Percentiles rank a stretch among this genome's conserved stretches.
phyloP scores from a whole-genome alignment of 2,113 vertebrate species.

The Sakesphorus luctuosus region DNA sequence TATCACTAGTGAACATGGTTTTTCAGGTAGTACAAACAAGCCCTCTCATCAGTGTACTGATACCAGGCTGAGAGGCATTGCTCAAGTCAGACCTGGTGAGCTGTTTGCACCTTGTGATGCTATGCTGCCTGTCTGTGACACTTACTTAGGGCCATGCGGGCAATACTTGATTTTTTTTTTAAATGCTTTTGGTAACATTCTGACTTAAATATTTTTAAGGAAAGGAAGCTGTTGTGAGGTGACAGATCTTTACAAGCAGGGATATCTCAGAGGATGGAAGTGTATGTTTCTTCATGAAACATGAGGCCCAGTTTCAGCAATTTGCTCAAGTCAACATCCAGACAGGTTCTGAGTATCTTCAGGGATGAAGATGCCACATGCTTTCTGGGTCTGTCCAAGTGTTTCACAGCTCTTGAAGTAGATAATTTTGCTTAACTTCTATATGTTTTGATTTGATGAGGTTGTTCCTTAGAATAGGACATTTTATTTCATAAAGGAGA shows the following conservation, averaged over 20 bases:
- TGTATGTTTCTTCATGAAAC: neutral
- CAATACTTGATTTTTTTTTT: neutral
- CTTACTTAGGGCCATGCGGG: rapidly evolving
- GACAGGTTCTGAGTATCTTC: neutral
- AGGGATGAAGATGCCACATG: neutral
- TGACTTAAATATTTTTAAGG: neutral
- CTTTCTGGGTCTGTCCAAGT: neutral
- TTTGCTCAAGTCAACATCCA: neutral
- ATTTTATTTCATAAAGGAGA: neutral
- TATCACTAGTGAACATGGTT: rapidly evolving
- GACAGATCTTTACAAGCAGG: neutral
- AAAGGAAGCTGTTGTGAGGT: neutral
- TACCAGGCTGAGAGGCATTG: neutral
- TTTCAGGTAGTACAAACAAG: neutral
- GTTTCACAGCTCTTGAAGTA: neutral
- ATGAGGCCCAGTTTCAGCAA: neutral
- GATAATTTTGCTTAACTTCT: neutral
- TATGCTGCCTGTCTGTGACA: neutral
- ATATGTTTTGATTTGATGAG: neutral
- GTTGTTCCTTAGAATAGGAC: neutral
- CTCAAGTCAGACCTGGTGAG: neutral
- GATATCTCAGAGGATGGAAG: neutral
- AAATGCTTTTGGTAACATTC: neutral
- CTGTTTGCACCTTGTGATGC: neutral
- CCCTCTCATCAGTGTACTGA: neutral